These are phyloP conservation scores for Trachurus trachurus DNA, from an alignment of 2,797 vertebrate genomes.

Conservation along the genomic window DNA sequence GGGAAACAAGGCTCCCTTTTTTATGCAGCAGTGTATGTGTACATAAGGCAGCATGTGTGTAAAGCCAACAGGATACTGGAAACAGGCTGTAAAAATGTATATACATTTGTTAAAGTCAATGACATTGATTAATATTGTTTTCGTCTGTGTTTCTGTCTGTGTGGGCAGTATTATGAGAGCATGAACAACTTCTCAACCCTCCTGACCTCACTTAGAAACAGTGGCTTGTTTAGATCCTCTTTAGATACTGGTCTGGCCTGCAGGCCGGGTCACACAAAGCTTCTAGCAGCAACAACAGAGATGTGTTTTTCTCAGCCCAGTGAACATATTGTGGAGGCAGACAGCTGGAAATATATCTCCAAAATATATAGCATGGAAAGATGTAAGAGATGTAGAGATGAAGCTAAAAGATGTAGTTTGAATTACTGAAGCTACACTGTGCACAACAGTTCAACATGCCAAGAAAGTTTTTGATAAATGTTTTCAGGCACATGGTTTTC, in stretches of 20 bases:
- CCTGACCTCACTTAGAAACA: slow-evolving; percentile 38
- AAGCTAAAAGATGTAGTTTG: neutral
- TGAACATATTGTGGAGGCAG: neutral
- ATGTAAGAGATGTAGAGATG: neutral
- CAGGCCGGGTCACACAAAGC: neutral
- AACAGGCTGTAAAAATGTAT: neutral
- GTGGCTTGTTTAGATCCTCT: slow-evolving; percentile 30
- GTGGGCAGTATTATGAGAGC: slow-evolving; percentile 20
- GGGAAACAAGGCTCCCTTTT: slow-evolving; percentile 75
- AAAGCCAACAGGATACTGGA: slow-evolving; percentile 27
- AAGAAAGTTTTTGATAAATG: neutral
- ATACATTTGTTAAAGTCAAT: slow-evolving; percentile 4
- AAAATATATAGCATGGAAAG: neutral
- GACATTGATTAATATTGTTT: slow-evolving; percentile 8
- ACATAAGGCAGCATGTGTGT: slow-evolving; percentile 13
- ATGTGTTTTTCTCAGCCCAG: neutral
- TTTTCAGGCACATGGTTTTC: neutral
- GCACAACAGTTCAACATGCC: neutral
- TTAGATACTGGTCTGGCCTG: neutral
- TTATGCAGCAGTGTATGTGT: slow-evolving; percentile 52
- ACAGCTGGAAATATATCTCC: neutral
- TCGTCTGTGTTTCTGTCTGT: slow-evolving; percentile 9
- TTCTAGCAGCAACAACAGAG: neutral
- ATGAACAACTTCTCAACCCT: slow-evolving; percentile 22
- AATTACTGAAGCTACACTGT: neutral